These are phyloP conservation scores for Pipistrellus kuhlii DNA, from an alignment of 2,797 vertebrate genomes.

Conservation along the genomic window DNA sequence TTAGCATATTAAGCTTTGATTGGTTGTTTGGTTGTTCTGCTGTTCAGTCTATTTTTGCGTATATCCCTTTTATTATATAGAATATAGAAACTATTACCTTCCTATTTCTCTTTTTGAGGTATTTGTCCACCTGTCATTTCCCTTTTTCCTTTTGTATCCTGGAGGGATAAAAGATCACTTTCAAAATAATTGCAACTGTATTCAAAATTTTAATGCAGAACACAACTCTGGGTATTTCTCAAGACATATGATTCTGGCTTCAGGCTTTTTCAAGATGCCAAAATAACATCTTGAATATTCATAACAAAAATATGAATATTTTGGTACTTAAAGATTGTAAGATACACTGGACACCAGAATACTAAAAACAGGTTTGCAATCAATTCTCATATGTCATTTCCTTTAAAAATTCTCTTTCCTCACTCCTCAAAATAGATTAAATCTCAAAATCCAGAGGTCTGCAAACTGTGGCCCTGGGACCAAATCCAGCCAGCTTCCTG, in stretches of 20 bases:
- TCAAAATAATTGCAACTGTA: neutral
- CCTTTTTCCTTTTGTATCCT: neutral
- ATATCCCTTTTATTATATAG: too few relatives aligned
- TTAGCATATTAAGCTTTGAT: too few relatives aligned
- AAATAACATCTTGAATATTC: neutral
- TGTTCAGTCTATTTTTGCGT: too few relatives aligned
- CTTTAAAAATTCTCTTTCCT: neutral
- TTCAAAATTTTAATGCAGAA: slow-evolving; percentile 15
- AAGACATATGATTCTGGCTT: neutral
- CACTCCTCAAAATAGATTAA: neutral
- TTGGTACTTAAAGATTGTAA: neutral
- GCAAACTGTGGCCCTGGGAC: neutral
- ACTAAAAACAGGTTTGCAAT: neutral
- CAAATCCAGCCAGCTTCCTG: neutral
- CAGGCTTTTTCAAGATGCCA: neutral
- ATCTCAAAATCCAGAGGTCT: neutral
- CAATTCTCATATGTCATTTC: neutral
- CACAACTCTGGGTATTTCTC: neutral
- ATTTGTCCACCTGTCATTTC: neutral
- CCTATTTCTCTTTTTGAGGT: neutral
- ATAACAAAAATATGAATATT: neutral
- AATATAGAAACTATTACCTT: neutral
- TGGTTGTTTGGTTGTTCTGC: too few relatives aligned
- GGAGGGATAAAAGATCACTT: neutral
- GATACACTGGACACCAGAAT: neutral